Base-by-base conservation (phyloP, 2,113 vertebrate genomes). In the Macquaria australasica region DNA sequence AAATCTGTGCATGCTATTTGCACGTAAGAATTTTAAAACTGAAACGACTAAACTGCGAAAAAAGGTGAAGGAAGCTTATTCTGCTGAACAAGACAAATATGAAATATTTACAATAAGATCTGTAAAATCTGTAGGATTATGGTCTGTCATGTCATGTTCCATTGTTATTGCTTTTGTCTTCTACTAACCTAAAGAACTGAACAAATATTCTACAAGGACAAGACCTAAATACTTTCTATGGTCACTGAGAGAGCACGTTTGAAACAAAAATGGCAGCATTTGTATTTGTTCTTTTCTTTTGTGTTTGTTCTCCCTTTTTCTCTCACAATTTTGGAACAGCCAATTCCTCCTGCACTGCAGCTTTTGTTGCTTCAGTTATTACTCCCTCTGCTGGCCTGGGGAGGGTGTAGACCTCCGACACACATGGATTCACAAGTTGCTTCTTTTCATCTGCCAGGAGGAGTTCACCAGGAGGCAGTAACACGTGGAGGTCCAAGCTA, bases 381-480 rank as follows among this genome's bases (percentile, higher is more conserved):
- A 34, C 50, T 45, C 39, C 64, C 45, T 43, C 12, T 73, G 34
- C 69, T 76, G 66, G 59, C 31, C 77, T 60, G 64, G 23, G 28
- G 12, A 76, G 11, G 45, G 25, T 51, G 50, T 18, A 64, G 67
- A 70, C 45, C 48, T 73, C 1, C 3, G 16, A 71, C 10, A 8
- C 21, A 34, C 43, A 60, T 53, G 3, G 10, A 69, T 28, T 50
- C 0, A 1, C 31, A 50, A 10, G 43, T 77, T 79, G 51, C 62
- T 18, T 66, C 43, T 37, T 76, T 63, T 84, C 62, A 34, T 73
- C 25, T 82, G 16, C 28, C 68, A 66, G n/a, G 28, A 78, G 41
- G 23, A 73, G n/a, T 20, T 88, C 67, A 45, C 63, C 63, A 34
- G 8, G 39, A 87, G 84, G 79, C 73, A 78, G 43, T 23, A 58